These are phyloP conservation scores for Imbricaverruca yamaguchii DNA, from an alignment of 2,888 invertebrate species.

Conservation along the genomic window DNA sequence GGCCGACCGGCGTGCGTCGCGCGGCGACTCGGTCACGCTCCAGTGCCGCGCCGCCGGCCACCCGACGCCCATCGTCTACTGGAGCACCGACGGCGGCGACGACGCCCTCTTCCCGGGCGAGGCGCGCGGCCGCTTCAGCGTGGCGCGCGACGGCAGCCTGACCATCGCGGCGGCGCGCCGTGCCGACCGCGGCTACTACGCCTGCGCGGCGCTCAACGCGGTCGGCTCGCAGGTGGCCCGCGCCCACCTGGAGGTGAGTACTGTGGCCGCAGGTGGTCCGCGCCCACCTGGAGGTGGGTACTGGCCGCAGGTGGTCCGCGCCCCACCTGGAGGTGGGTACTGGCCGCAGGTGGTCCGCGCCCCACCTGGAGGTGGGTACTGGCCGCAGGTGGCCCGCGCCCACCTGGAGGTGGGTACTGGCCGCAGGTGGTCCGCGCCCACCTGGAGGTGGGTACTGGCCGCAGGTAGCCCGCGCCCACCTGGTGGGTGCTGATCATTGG, in stretches of 20 bases:
- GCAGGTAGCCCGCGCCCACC: no score
- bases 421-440: not conserved
- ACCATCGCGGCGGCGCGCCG: slow-evolving; percentile 30
- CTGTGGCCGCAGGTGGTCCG: not conserved
- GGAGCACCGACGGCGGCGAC: slow-evolving; percentile 31
- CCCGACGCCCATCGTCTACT: slow-evolving; percentile 32
- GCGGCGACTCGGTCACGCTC: slow-evolving; percentile 30
- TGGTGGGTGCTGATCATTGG: no score
- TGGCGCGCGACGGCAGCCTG: slow-evolving; percentile 33
- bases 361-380: no score
- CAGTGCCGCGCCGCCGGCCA: slow-evolving; percentile 33
- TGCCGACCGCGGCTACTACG: slow-evolving; percentile 60
- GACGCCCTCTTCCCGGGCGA: slow-evolving; percentile 25
- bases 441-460: no score
- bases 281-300: not conserved
- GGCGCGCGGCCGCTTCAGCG: slow-evolving; percentile 9
- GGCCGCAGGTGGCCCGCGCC: slow-evolving; percentile 75
- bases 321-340: no score
- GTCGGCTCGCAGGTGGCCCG: slow-evolving; percentile 84
- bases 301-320: no score
- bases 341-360: no score
- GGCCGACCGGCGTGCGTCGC: slow-evolving; percentile 29
- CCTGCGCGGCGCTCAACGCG: slow-evolving; percentile 91
- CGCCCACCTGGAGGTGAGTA: slow-evolving; percentile 66
- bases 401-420: slow-evolving; percentile 60